Evolutionary conservation across 37 sponge, comb jelly and placozoan genomes (phyloP), one percentile per base, ranked within the genome.

Genomic region (Chondrilla cf. caribensis): DNA sequence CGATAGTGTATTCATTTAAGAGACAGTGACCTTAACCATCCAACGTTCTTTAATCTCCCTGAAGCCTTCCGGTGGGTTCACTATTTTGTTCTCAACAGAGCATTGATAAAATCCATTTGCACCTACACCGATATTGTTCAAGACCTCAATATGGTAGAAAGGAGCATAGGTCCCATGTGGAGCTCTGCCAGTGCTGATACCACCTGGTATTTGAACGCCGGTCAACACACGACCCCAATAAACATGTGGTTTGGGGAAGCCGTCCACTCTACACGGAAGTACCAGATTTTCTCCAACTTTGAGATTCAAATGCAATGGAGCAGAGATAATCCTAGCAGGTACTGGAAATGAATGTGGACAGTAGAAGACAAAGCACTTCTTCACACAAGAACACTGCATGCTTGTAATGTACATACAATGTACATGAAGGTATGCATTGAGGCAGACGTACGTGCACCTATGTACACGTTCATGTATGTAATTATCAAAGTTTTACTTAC

Each of bases 301-400:
- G 3, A 3, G n/a, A 40, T 9, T 73, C 43, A 39, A 25, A 2
- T 2, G 2, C 1, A 4, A 21, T 2, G 76, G 76, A 39, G 76
- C 76, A 40, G 43, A 73, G 44, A 40, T 38, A 42, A 73, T 37
- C 22, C 44, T 73, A 39, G 76, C 76, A 25, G 76, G 76, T 1
- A 73, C 76, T 62, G 64, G 6, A 62, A 28, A 11, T 47, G 51
- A 47, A 47, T 47, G 11, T 14, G 11, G 51, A 47, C n/a, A n/a
- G n/a, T n/a, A n/a, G n/a, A n/a, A n/a, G n/a, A n/a, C n/a, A n/a
- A n/a, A n/a, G n/a, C n/a, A n/a, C n/a, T n/a, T n/a, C n/a, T n/a
- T n/a, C n/a, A n/a, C n/a, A n/a, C n/a, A n/a, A n/a, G n/a, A n/a
- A n/a, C n/a, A n/a, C n/a, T n/a, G n/a, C n/a, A n/a, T n/a, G n/a